A percentile compares a stretch with the other conserved stretches of the same genome.
Evolutionary conservation across 2,113 vertebrate species (phyloP).

Genomic region (Willisornis vidua): DNA sequence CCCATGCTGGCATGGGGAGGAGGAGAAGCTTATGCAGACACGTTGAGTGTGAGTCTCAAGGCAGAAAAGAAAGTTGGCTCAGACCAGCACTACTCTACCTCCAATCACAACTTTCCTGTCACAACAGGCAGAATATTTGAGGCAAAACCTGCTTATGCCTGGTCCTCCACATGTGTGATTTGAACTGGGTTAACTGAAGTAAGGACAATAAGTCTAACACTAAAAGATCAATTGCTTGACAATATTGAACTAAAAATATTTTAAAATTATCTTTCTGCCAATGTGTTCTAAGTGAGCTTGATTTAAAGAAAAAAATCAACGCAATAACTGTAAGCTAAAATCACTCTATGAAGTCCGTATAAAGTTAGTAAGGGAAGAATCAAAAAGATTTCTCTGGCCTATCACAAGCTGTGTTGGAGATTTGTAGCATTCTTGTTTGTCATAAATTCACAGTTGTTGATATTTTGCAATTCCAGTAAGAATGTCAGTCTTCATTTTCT

Average conservation of each 20-base stretch:
- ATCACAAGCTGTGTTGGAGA: background rate
- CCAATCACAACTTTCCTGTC: background rate
- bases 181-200: background rate
- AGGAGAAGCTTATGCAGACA: background rate
- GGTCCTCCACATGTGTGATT: background rate
- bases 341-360: background rate
- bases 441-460: background rate
- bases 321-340: background rate
- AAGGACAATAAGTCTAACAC: background rate
- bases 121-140: background rate
- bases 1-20: accelerated
- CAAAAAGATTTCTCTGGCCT: background rate
- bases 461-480: background rate
- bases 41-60: too few species aligned
- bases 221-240: background rate
- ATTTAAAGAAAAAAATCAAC: background rate
- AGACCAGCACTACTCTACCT: background rate
- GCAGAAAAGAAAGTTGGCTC: background rate
- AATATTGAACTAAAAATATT: background rate
- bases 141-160: background rate
- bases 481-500: background rate
- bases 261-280: background rate
- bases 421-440: background rate
- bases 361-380: background rate
- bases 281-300: background rate